Percentiles rank a stretch among this genome's conserved stretches.
phyloP scores from a whole-genome alignment of 1,140 invertebrate genomes.

The Drosophila nikananu region DNA sequence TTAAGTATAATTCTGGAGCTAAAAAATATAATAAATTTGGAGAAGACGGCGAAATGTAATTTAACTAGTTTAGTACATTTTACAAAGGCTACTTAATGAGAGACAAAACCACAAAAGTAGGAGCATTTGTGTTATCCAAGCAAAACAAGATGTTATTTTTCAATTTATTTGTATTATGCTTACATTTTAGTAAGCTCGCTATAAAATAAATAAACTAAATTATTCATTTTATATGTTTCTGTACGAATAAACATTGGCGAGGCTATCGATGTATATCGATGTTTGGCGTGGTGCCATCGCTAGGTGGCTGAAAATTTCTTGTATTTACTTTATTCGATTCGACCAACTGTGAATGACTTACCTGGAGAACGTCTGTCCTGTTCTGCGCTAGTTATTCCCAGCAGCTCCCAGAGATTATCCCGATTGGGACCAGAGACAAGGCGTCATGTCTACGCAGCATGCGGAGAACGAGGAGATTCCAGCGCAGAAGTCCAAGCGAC shows the following conservation, averaged over 20 bases:
- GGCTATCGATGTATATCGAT: constrained; percentile 40
- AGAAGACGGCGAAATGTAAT: not conserved
- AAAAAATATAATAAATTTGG: not conserved
- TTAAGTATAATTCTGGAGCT: not conserved
- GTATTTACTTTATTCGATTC: constrained; percentile 55
- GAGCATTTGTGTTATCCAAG: not conserved
- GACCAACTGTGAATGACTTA: constrained; percentile 4
- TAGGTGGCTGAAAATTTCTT: constrained; percentile 34
- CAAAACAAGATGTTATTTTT: not conserved
- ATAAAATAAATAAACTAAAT: not conserved
- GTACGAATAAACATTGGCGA: not conserved
- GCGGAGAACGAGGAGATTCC: constrained; percentile 60
- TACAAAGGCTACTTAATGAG: not conserved
- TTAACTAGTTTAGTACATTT: not conserved
- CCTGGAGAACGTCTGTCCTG: not conserved
- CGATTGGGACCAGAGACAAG: constrained; percentile 1
- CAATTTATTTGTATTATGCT: not conserved
- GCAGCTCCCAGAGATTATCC: not conserved
- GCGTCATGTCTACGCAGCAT: constrained; percentile 63
- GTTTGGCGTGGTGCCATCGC: constrained; percentile 20
- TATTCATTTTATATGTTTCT: no score
- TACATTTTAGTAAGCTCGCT: not conserved
- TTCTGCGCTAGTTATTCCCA: not conserved
- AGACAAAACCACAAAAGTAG: no score
- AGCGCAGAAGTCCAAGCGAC: constrained; percentile 75